phyloP scores from a whole-genome alignment of 2,797 vertebrate species.

The Phoxinus dragarum region DNA sequence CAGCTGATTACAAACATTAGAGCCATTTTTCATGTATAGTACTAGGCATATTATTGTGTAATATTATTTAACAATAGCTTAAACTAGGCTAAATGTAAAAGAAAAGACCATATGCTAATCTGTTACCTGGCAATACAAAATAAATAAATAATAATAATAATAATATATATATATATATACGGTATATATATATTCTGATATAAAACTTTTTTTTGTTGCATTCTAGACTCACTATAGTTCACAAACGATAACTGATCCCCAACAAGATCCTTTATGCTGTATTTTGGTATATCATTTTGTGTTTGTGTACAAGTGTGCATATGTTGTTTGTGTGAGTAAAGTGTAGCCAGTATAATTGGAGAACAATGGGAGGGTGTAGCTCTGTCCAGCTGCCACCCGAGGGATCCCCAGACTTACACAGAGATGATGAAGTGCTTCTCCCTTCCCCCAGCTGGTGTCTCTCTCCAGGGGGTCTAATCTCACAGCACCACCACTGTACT shows the following conservation, averaged over 20 bases:
- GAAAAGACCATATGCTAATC: not conserved
- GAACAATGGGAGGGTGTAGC: conserved; percentile 55
- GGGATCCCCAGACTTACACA: conserved; percentile 39
- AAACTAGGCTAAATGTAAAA: not conserved
- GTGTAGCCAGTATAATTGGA: conserved; percentile 26
- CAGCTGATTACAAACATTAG: not conserved
- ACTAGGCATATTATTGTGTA: not conserved
- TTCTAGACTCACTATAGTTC: conserved; percentile 58
- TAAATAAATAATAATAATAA: no score
- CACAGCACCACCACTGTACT: conserved; percentile 48
- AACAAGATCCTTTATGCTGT: not conserved
- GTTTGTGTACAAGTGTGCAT: conserved; percentile 37
- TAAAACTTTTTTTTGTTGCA: no score
- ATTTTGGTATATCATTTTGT: not conserved
- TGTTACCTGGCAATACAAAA: conserved; percentile 1
- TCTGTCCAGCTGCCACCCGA: conserved; percentile 47
- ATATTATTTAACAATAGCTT: not conserved
- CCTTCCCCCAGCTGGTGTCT: conserved; percentile 30
- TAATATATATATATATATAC: conserved; percentile 34
- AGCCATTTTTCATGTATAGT: not conserved
- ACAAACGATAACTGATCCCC: not conserved
- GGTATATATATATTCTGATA: conserved; percentile 17
- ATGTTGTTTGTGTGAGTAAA: conserved; percentile 13
- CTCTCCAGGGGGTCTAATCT: conserved; percentile 54
- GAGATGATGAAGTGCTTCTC: conserved; percentile 40